Percentiles rank a stretch among this genome's conserved stretches.
phyloP scores from a whole-genome alignment of 2,113 vertebrate genomes.

The Vanacampus margaritifer region DNA sequence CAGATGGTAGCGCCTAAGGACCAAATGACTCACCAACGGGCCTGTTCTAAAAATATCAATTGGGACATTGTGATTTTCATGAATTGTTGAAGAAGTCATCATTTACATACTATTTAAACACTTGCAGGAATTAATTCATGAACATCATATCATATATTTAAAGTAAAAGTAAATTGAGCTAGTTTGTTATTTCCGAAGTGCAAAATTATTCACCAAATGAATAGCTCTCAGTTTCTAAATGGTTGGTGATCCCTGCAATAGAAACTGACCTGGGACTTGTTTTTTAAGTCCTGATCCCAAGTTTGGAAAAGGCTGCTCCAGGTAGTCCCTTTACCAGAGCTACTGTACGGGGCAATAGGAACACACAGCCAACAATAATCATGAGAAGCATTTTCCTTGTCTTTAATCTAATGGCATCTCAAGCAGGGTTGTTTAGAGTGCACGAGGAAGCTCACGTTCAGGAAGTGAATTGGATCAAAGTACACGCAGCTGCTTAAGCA shows the following conservation, averaged over 20 bases:
- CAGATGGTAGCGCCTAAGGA: no score
- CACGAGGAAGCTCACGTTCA: conserved; percentile 71
- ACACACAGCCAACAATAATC: conserved; percentile 58
- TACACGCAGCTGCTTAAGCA: conserved; percentile 78
- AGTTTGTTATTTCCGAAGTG: not conserved
- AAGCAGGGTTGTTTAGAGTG: conserved; percentile 71
- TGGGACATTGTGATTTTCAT: no score
- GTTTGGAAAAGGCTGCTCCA: not conserved
- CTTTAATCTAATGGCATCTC: conserved; percentile 65
- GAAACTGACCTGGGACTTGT: not conserved
- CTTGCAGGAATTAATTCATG: no score
- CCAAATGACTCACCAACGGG: no score
- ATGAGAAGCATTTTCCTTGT: conserved; percentile 62
- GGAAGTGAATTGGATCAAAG: conserved; percentile 79
- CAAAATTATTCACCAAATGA: no score
- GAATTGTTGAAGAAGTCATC: no score
- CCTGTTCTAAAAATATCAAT: no score
- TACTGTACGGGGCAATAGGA: conserved; percentile 27
- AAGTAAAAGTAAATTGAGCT: not conserved
- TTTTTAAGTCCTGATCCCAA: not conserved
- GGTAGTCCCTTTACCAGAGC: conserved; percentile 29
- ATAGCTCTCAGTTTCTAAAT: not conserved
- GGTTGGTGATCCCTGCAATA: not conserved
- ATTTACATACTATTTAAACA: no score
- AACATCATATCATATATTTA: not conserved